These are phyloP conservation scores for Lampropteryx suffumata DNA, from an alignment of 2,888 invertebrate species.

Conservation along the genomic window DNA sequence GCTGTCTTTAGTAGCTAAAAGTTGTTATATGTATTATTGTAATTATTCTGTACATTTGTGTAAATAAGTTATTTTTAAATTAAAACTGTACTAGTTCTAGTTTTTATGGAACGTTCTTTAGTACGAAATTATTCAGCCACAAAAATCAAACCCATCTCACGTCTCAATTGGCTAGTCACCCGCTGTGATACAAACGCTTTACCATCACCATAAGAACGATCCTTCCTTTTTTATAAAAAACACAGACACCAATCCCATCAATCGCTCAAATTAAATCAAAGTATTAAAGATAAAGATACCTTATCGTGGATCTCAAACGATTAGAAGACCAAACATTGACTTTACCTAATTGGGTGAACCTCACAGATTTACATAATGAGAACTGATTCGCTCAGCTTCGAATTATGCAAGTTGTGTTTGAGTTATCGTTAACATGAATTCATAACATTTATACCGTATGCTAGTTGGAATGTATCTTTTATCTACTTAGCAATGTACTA, in stretches of 20 bases:
- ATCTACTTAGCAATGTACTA: not conserved
- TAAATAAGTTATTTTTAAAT: no score
- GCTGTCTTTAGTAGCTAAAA: no score
- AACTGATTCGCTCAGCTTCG: constrained; percentile 62
- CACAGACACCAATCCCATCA: not conserved
- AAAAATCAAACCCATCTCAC: no score
- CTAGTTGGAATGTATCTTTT: not conserved
- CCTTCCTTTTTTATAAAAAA: no score
- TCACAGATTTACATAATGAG: constrained; percentile 78
- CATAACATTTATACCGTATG: constrained; percentile 46
- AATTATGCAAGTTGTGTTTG: constrained; percentile 78
- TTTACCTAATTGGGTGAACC: constrained; percentile 72
- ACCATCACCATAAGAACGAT: no score
- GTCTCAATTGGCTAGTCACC: no score
- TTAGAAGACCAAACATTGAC: constrained; percentile 75
- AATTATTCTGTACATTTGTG: no score
- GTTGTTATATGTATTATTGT: no score
- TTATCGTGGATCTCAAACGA: constrained; percentile 48
- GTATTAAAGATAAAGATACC: constrained; percentile 38
- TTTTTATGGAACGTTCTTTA: no score
- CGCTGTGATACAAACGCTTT: no score
- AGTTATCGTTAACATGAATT: constrained; percentile 66
- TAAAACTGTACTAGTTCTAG: no score
- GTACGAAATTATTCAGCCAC: no score
- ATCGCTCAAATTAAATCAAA: constrained; percentile 35